phyloP scores from a whole-genome alignment of 2,113 vertebrate genomes.

The Cololabis saira region DNA sequence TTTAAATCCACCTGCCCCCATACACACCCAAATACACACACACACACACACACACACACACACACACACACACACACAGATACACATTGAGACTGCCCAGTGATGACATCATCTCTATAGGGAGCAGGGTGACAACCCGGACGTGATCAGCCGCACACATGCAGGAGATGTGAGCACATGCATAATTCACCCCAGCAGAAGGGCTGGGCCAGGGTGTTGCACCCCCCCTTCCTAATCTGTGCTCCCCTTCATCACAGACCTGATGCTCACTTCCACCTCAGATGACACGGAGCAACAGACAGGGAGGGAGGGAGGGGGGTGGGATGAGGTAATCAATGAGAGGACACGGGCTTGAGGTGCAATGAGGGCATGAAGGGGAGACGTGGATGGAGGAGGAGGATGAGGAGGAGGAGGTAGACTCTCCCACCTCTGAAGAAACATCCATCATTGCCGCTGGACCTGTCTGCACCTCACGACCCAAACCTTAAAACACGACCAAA shows the following conservation, averaged over 20 bases:
- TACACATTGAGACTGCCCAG: constrained; percentile 21
- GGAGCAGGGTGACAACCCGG: constrained; percentile 36
- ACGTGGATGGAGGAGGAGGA: constrained; percentile 4
- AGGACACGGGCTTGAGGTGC: constrained; percentile 26
- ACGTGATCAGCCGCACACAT: constrained; percentile 30
- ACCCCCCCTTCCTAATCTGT: not conserved
- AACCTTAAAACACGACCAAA: constrained; percentile 10
- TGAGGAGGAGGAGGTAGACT: constrained; percentile 4
- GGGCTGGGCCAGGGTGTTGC: constrained; percentile 35
- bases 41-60: too few species aligned
- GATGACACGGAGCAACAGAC: constrained; percentile 28
- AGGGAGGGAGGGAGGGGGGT: constrained; percentile 17
- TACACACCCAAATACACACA: constrained; percentile 2
- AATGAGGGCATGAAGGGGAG: constrained; percentile 12
- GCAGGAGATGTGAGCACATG: constrained; percentile 31
- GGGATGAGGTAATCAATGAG: constrained; percentile 69
- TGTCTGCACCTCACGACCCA: constrained; percentile 2
- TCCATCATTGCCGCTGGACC: constrained; percentile 17
- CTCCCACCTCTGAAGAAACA: constrained; percentile 21
- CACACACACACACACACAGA: not conserved
- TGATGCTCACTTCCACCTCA: constrained; percentile 46
- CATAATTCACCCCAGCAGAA: constrained; percentile 54
- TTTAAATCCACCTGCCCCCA: not conserved
- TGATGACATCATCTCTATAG: constrained; percentile 65
- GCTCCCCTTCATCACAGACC: constrained; percentile 34